Evolutionary conservation across 1,140 invertebrate genomes (phyloP), one percentile per base, ranked within the genome.

Genomic region (Amphibalanus amphitrite): DNA sequence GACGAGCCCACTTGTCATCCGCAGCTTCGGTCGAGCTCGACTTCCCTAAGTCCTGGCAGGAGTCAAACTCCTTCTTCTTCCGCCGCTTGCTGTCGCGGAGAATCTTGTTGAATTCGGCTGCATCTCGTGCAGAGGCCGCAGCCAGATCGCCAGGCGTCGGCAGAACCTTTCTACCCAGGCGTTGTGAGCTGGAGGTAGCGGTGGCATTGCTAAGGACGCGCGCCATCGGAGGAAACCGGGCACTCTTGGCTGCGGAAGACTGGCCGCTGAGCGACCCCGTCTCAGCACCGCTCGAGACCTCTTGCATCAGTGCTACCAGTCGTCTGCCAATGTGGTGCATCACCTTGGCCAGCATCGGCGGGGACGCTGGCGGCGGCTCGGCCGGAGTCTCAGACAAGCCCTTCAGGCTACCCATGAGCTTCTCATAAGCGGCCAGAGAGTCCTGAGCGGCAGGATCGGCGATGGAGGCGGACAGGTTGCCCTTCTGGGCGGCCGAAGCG

Each of bases 311-410:
- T 0, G 91, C 90, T 1, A 93, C 90, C 38, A 95, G 80, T n/a
- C 91, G 81, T 67, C 90, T 90, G 0, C 91, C 90, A 67, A 95
- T 95, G 75, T 95, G 92, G 73, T 92, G 88, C 89, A 94, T 92
- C 0, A 94, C 0, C n/a, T n/a, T n/a, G n/a, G n/a, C n/a, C n/a
- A n/a, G n/a, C n/a, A n/a, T n/a, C n/a, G n/a, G n/a, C n/a, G 91
- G 91, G 1, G 90, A 92, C 68, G 72, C 70, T 29, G 25, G 28
- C 20, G 17, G 6, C 26, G 20, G 23, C 64, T 23, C 4, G 64
- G 20, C 23, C 4, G 23, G 64, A 6, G 23, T 6, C 23, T n/a
- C 26, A 23, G 64, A 6, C 64, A 65, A 23, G 8, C 23, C 64
- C 20, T 65, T 6, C 64, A 65, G 26, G 8, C 26, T 6, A 23